A percentile compares a stretch with the other conserved stretches of the same genome.
phyloP scores from a whole-genome alignment of 2,888 invertebrate genomes.

The Pachymerium ferrugineum region DNA sequence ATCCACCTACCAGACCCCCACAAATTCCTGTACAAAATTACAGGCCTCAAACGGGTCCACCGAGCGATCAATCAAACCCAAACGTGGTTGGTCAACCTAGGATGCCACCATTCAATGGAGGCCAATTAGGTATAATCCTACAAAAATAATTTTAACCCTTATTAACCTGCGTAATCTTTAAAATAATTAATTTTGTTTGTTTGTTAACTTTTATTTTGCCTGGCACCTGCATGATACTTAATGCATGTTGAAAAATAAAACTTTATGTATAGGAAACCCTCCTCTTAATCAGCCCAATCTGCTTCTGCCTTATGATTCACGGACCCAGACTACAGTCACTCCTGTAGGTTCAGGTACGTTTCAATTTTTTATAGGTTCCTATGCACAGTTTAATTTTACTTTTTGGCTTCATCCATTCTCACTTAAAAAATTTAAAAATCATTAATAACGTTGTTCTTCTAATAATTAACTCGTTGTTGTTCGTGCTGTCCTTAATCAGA shows the following conservation, averaged over 20 bases:
- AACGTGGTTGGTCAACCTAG: too few species aligned
- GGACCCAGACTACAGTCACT: neutral
- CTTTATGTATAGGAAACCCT: neutral
- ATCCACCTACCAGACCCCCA: neutral
- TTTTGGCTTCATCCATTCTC: too few species aligned
- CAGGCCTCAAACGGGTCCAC: neutral
- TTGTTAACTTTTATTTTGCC: too few species aligned
- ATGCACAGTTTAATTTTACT: too few species aligned
- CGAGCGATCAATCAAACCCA: too few species aligned
- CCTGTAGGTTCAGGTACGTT: neutral
- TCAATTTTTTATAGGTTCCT: neutral
- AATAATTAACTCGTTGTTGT: neutral
- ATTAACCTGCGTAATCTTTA: too few species aligned
- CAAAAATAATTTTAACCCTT: too few species aligned
- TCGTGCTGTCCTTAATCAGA: constrained; percentile 38
- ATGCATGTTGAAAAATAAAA: neutral
- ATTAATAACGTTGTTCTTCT: too few species aligned
- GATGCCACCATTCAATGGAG: neutral
- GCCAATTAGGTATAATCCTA: too few species aligned
- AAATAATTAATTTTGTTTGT: too few species aligned
- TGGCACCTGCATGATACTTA: too few species aligned
- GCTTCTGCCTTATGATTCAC: neutral
- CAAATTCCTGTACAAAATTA: neutral
- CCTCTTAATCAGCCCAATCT: neutral
- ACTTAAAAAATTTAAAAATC: too few species aligned